Evolutionary conservation across 2,113 vertebrate genomes (phyloP).

Genomic region (Ariopsis seemanni): DNA sequence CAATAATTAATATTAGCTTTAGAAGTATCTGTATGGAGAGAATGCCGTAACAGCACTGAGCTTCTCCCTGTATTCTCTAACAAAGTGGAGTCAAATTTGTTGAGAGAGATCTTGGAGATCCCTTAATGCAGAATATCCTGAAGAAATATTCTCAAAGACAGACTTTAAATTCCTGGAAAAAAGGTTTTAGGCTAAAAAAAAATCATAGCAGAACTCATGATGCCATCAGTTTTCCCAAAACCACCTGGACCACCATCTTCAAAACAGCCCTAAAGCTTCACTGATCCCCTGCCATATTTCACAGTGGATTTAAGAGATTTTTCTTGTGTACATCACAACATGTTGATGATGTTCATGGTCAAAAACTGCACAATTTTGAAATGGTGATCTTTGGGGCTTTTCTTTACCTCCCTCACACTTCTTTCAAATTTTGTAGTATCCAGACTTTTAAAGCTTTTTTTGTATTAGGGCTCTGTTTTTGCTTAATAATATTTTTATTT

Average conservation of each 20-base stretch:
- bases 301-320: background rate
- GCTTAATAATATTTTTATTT: background rate
- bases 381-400: background rate
- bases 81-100: background rate
- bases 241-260: background rate
- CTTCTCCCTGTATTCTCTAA: background rate
- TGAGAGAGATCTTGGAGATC: background rate
- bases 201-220: background rate
- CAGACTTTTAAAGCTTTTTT: background rate
- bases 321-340: background rate
- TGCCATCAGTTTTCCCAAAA: background rate
- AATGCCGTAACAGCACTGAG: background rate
- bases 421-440: background rate
- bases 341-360: background rate
- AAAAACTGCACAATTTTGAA: background rate
- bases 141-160: background rate
- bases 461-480: background rate
- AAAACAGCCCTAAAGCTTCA: background rate
- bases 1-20: background rate
- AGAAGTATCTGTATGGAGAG: background rate
- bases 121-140: background rate
- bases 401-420: background rate
- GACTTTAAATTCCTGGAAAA: background rate
- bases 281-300: background rate
- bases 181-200: background rate